Evolutionary conservation across 1,140 invertebrate species (phyloP).

Genomic region (Hycleus cichorii): DNA sequence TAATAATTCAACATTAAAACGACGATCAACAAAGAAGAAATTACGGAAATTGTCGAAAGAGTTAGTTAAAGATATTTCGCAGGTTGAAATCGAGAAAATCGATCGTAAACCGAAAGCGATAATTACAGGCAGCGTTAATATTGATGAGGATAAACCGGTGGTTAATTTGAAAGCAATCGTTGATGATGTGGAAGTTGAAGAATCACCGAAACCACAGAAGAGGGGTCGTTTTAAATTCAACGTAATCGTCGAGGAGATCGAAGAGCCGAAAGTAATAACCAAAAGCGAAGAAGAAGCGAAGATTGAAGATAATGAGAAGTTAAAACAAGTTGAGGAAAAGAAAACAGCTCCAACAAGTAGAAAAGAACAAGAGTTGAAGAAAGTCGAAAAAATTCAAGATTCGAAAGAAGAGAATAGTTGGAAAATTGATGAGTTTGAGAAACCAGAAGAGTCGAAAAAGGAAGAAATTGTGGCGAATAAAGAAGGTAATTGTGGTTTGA

Average conservation of each 20-base stretch:
- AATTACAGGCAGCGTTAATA: conserved; percentile 46
- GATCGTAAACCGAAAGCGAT: conserved; percentile 45
- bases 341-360: conserved; percentile 1
- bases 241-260: conserved; percentile 26
- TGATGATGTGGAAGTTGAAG: conserved; percentile 48
- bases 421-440: not conserved
- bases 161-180: conserved; percentile 44
- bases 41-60: conserved; percentile 27
- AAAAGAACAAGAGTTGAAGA: conserved; percentile 2
- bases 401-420: not conserved
- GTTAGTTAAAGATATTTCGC: conserved; percentile 34
- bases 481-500: not conserved
- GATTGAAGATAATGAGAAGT: not conserved
- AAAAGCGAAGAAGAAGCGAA: too few species aligned
- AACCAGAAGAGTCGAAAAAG: not conserved
- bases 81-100: conserved; percentile 36
- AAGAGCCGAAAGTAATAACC: not conserved
- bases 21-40: conserved; percentile 28
- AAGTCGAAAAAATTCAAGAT: too few species aligned
- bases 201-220: conserved; percentile 33
- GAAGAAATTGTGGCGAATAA: too few species aligned
- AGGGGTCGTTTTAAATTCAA: conserved; percentile 32
- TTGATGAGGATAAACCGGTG: conserved; percentile 34
- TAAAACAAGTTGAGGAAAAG: too few species aligned
- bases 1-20: conserved; percentile 28